Percentiles rank a stretch among this genome's conserved stretches.
Conservation (phyloP, 1,140 invertebrate species). For the Nixonia krombeini region DNA sequence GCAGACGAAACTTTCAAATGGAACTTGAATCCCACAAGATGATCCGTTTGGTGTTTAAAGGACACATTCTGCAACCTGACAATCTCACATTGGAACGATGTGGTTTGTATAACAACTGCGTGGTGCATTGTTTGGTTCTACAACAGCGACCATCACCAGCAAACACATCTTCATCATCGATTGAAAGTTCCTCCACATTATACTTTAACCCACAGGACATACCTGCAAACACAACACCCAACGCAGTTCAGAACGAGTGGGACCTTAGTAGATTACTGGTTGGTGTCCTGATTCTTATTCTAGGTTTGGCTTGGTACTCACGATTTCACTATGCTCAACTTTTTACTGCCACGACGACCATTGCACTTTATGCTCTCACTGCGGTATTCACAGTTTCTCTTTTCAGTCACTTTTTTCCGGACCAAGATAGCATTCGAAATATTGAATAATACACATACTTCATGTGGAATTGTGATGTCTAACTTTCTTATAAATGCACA, state of each 20-base stretch:
- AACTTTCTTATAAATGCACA: no score
- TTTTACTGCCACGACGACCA: constrained; percentile 76
- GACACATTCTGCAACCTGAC: constrained; percentile 85
- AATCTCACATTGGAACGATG: constrained; percentile 81
- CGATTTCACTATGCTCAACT: constrained; percentile 76
- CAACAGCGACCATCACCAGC: constrained; percentile 65
- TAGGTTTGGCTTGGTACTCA: constrained; percentile 76
- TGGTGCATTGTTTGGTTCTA: constrained; percentile 89
- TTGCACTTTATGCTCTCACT: constrained; percentile 75
- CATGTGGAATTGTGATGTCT: background rate
- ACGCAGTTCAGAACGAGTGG: constrained; percentile 69
- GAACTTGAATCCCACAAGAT: constrained; percentile 84
- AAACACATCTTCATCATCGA: constrained; percentile 34
- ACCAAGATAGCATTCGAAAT: constrained; percentile 66
- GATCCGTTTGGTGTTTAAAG: constrained; percentile 90
- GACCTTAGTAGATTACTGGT: constrained; percentile 72
- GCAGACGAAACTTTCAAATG: constrained; percentile 84
- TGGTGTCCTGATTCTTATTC: constrained; percentile 61
- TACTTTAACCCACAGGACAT: constrained; percentile 63
- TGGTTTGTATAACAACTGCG: constrained; percentile 88
- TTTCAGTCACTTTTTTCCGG: constrained; percentile 70
- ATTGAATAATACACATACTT: constrained; percentile 49
- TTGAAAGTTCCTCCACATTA: constrained; percentile 55
- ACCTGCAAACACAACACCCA: constrained; percentile 61
- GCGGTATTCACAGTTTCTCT: constrained; percentile 74